Evolutionary conservation across 2,113 vertebrate genomes (phyloP).

Genomic region (Hucho hucho): DNA sequence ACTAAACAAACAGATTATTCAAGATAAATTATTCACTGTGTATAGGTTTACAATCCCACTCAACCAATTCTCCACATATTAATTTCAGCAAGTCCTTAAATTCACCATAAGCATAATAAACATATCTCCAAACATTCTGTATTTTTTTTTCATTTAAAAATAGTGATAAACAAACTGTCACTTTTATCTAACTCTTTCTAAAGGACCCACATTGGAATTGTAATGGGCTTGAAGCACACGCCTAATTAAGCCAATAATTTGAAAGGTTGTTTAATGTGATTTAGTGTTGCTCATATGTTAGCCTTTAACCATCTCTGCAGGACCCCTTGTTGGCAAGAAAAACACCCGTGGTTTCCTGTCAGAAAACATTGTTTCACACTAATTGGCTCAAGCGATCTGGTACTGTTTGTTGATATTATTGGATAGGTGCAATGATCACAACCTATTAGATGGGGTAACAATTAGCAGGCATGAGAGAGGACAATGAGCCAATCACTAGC

Average conservation of each 20-base stretch:
- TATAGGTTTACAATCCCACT: too few relatives aligned
- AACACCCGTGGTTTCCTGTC: conserved; percentile 38
- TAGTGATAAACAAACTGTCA: too few relatives aligned
- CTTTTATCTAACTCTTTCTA: too few relatives aligned
- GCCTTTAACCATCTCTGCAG: conserved; percentile 32
- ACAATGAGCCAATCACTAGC: not conserved
- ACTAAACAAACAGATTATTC: too few relatives aligned
- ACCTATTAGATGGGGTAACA: too few relatives aligned
- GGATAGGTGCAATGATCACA: not conserved
- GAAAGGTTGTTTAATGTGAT: conserved; percentile 29
- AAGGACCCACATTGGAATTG: not conserved
- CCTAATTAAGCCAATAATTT: conserved; percentile 2
- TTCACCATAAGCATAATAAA: too few relatives aligned
- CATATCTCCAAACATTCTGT: too few relatives aligned
- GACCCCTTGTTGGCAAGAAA: conserved; percentile 23
- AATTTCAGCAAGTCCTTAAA: too few relatives aligned
- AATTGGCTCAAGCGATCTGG: conserved; percentile 24
- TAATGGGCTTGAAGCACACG: not conserved
- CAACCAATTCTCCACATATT: too few relatives aligned
- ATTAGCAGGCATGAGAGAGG: too few relatives aligned
- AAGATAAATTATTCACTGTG: too few relatives aligned
- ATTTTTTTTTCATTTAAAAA: too few relatives aligned
- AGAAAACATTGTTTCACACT: conserved; percentile 26
- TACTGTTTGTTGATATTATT: not conserved
- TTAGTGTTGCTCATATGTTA: conserved; percentile 37